Evolutionary conservation across 2,113 vertebrate species (phyloP), one percentile per base, ranked within the genome.

Genomic region (Numida meleagris): DNA sequence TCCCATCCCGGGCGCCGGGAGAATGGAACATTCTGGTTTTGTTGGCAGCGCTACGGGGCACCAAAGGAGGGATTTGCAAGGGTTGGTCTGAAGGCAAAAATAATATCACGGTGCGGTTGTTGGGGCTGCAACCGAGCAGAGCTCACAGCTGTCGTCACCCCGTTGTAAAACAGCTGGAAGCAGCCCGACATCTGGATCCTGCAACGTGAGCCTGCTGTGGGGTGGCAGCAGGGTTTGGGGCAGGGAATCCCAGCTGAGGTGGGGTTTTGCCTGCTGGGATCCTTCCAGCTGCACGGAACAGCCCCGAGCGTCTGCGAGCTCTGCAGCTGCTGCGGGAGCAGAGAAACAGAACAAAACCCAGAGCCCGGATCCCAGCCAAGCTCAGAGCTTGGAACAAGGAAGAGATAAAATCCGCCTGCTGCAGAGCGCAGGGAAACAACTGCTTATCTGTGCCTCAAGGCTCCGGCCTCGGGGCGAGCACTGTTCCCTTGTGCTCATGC

Each of bases 391-490:
- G 96, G 90, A 76, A 93, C 38, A 50, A 95, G 92, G 92, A 88
- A 88, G 95, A 94, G 95, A 82, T 93, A 89, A 96, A 86, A 13
- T 72, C 62, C 15, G 53, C 86, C 85, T 73, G 78, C 82, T 91
- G 75, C 82, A 9, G 43, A 81, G 86, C 84, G 5, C 71, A 27
- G 67, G 89, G 84, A 94, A 96, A 92, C 89, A 92, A 14, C 11
- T 33, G 85, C 90, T 93, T 89, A 92, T 94, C 94, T 14, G 12
- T 24, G 4, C 93, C 94, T 50, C 84, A 6, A 84, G 95, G 93
- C 94, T 72, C 15, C 4, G 9, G 87, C 84, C 82, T 48, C 82
- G 19, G 84, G 84, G 85, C 33, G 76, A 85, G 89, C 7, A 27
- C 42, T n/a, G 76, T 92, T 94, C 58, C 89, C 45, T 78, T 12